Base-by-base conservation (phyloP, 1,140 invertebrate genomes). In the Chironomus tepperi region DNA sequence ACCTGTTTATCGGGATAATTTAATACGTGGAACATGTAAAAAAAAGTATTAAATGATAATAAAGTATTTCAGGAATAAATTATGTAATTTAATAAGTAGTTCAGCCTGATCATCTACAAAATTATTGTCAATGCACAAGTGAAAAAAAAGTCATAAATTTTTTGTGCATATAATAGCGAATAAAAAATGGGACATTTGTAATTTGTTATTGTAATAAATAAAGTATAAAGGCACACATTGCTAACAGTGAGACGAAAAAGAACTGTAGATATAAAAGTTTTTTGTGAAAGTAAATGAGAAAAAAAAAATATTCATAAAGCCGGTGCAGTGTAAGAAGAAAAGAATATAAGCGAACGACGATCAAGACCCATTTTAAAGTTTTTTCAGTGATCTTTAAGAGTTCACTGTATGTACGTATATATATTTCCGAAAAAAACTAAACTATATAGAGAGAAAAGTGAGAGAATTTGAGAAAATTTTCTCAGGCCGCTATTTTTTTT, bases 121-220 rank as follows among this genome's bases (percentile, higher is more conserved):
- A 34, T 2, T 34, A 34, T 34, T 34, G 1, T 34, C 5, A 5
- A 5, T 34, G 24, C 24, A 34, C 24, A 34, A 34, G 24, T 34
- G 24, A 34, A 34, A n/a, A n/a, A n/a, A n/a, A 34, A 34, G 24
- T 34, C 24, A 34, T 34, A 34, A 34, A 34, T 2, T 34, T 34
- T 34, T 34, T 34, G 24, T 34, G 24, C 24, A 34, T 57, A 57
- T 57, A 57, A 57, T 57, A 57, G n/a, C 12, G 9, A 57, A 47
- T 47, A 47, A 57, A n/a, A 57, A 57, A 57, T 57, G 47, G 47
- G 47, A 57, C 47, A 57, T 57, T 57, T 57, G 47, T 57, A 57
- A 57, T 57, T n/a, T 57, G 47, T 57, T n/a, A 34, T n/a, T n/a
- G 47, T n/a, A 57, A 57, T 57, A 57, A 57, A 12, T 57, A 12